Evolutionary conservation across 2,113 vertebrate species (phyloP), one percentile per base, ranked within the genome.

Genomic region (Paedocypris sp.): DNA sequence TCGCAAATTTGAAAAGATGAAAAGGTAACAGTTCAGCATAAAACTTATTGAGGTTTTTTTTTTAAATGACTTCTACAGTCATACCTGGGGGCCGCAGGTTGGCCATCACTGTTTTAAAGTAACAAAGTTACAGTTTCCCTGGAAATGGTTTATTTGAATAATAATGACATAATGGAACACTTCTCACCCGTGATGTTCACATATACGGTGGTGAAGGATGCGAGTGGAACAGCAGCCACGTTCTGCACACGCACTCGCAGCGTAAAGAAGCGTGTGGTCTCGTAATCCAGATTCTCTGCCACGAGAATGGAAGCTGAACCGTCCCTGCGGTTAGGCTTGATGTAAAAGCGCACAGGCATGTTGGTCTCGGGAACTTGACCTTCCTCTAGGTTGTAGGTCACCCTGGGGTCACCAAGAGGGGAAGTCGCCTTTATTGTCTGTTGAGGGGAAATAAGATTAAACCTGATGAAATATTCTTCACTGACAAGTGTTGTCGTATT

Each of bases 281-380:
- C 91, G 45, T 84, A 91, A 79, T 93, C 89, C 64, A 91, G 85
- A 20, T 87, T 87, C 72, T 93, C 90, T 1, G 90, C 86, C 50
- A 93, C 83, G 67, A 92, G 77, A 71, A 93, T 83, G 58, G 89
- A 87, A 3, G 89, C 90, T 3, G 91, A 91, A 53, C 89, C 80
- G 51, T 91, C 88, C 0, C 73, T 79, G 54, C 90, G 79, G 78
- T 92, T 92, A n/a, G 90, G 85, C 67, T 88, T 91, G 72, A 93
- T 75, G 77, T 92, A 93, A 82, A 92, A 93, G 22, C 82, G 84
- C 62, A 92, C 84, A 2, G 91, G 90, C 85, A 90, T 87, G 83
- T 92, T 92, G 58, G 89, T 87, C 79, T 90, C 90, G 4, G 89
- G 88, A 39, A 92, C 85, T 73, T 89, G 89, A 26, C 91, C 91